phyloP scores from a whole-genome alignment of 2,113 vertebrate genomes.

The Tretioscincus oriximinensis region DNA sequence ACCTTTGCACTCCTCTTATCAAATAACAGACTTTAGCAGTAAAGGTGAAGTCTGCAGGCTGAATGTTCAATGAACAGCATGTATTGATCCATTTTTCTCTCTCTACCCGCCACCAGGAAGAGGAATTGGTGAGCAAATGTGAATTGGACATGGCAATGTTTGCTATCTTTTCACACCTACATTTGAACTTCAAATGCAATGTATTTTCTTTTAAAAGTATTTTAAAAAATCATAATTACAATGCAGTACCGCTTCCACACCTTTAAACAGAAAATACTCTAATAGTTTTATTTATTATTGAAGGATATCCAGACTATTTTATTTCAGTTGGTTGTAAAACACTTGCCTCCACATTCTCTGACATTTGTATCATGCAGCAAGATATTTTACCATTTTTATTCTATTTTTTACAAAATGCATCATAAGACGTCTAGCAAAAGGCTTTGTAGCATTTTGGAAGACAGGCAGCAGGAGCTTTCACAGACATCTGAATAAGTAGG shows the following conservation, averaged over 20 bases:
- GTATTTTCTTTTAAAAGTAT: neutral
- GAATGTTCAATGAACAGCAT: neutral
- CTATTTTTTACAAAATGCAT: no score
- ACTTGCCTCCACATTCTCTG: no score
- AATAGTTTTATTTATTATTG: neutral
- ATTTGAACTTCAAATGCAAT: neutral
- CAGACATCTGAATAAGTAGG: no score
- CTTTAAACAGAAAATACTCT: neutral
- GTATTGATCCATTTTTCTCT: neutral
- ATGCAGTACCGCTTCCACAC: no score
- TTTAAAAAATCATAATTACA: no score
- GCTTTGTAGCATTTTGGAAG: no score
- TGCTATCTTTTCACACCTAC: neutral
- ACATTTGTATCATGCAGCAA: no score
- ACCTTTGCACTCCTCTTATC: conserved; percentile 3
- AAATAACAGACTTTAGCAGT: conserved; percentile 26
- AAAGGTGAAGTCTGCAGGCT: conserved; percentile 23
- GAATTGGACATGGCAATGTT: neutral
- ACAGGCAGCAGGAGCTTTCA: no score
- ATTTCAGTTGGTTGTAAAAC: no score
- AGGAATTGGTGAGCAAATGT: neutral
- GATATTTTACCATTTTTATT: no score
- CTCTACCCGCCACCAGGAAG: neutral
- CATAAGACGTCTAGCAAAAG: no score
- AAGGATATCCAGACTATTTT: no score